Percentiles rank a stretch among this genome's conserved stretches.
Conservation (phyloP, 2,888 invertebrate species). For the Gisinianus flammeolus region DNA sequence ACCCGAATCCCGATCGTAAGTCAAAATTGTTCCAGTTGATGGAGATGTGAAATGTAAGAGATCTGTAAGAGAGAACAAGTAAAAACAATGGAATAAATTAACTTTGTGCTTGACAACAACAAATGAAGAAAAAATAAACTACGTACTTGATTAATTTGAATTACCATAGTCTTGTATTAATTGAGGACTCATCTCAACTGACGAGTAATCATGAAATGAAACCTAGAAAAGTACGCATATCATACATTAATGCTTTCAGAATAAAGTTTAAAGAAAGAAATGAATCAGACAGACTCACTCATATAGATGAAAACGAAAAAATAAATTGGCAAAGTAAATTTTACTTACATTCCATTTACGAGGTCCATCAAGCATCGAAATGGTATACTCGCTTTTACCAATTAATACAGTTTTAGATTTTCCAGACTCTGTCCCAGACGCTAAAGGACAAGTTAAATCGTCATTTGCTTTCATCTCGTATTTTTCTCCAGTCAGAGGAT, state of each 20-base stretch:
- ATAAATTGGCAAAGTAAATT: too few relatives aligned
- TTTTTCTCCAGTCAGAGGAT: conserved; percentile 74
- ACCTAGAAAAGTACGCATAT: too few relatives aligned
- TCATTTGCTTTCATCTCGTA: conserved; percentile 70
- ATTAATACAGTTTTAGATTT: conserved; percentile 44
- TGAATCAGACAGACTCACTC: too few relatives aligned
- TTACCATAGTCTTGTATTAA: conserved; percentile 80
- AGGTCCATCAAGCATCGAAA: conserved; percentile 88
- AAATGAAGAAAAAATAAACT: not conserved
- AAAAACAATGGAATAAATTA: conserved; percentile 5
- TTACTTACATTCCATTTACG: conserved; percentile 97
- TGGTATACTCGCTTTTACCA: conserved; percentile 74
- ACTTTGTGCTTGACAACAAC: too few relatives aligned
- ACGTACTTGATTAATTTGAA: not conserved
- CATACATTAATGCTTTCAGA: too few relatives aligned
- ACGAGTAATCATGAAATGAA: conserved; percentile 93
- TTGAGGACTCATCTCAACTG: conserved; percentile 79
- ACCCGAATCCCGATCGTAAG: conserved; percentile 81
- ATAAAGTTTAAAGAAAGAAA: too few relatives aligned
- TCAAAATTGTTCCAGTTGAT: conserved; percentile 83
- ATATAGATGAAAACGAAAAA: too few relatives aligned
- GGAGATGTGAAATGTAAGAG: conserved; percentile 88
- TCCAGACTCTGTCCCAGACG: conserved; percentile 48
- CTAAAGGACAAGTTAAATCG: conserved; percentile 60
- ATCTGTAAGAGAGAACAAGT: conserved; percentile 67